Evolutionary conservation across 1,140 invertebrate species (phyloP).

Genomic region (Limonius californicus): DNA sequence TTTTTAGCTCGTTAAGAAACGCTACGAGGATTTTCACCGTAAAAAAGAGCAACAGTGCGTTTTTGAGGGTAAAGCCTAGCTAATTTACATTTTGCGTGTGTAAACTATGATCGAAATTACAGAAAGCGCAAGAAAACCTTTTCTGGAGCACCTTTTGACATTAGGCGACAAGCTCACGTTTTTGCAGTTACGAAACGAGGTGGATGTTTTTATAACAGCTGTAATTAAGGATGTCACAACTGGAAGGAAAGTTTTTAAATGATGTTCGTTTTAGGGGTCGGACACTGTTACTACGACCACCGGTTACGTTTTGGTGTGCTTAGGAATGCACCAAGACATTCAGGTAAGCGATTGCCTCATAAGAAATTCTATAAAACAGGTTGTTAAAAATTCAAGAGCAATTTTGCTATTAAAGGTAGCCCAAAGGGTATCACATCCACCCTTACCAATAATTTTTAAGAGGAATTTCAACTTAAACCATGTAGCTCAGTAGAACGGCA

Average conservation of each 20-base stretch:
- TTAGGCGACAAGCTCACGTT: not conserved
- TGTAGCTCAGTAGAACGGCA: no score
- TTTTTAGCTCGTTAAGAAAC: not conserved
- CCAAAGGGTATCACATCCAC: no score
- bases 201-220: not conserved
- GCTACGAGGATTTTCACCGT: not conserved
- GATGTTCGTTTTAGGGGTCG: not conserved
- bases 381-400: no score
- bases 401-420: no score
- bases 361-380: no score
- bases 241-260: not conserved
- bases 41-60: not conserved
- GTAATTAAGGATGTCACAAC: not conserved
- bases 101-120: not conserved
- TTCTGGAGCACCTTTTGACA: not conserved
- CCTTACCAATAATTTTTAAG: no score
- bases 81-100: not conserved
- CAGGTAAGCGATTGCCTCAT: no score
- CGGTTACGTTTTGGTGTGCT: not conserved
- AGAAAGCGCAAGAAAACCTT: not conserved
- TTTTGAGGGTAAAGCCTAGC: not conserved
- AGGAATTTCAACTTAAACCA: no score
- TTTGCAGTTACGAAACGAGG: constrained; percentile 1
- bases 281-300: not conserved
- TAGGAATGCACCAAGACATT: not conserved